Evolutionary conservation across 2,888 invertebrate species (phyloP).

Genomic region (Tortricodes alternella): DNA sequence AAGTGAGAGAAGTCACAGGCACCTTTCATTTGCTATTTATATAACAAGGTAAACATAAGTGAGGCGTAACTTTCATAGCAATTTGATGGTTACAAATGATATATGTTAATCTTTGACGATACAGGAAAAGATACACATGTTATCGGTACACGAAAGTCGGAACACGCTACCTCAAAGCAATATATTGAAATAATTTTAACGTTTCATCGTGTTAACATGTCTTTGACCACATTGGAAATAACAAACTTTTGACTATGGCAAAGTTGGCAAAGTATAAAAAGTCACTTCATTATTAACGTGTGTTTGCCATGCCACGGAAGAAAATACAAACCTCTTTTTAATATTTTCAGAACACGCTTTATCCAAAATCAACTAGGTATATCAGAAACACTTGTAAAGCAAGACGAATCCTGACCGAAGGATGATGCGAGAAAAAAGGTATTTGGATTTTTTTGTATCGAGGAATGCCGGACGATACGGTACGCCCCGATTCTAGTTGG

Average conservation of each 20-base stretch:
- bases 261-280: too few relatives aligned
- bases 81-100: background rate
- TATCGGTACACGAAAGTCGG: background rate
- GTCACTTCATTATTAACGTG: too few relatives aligned
- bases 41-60: conserved; percentile 13
- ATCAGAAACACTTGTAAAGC: conserved; percentile 64
- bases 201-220: too few relatives aligned
- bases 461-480: conserved; percentile 47
- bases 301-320: too few relatives aligned
- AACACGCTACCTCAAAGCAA: background rate
- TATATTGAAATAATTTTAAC: too few relatives aligned
- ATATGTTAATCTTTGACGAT: background rate
- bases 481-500: conserved; percentile 39
- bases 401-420: conserved; percentile 66
- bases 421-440: conserved; percentile 40
- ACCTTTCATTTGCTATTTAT: conserved; percentile 34
- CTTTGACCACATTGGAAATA: too few relatives aligned
- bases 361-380: conserved; percentile 44
- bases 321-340: too few relatives aligned
- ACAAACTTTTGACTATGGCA: too few relatives aligned
- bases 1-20: conserved; percentile 37
- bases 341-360: conserved; percentile 50
- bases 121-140: background rate
- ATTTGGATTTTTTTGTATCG: conserved; percentile 40
- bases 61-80: conserved; percentile 6